phyloP scores from a whole-genome alignment of 2,888 invertebrate genomes.

The Calliphora vomitoria region DNA sequence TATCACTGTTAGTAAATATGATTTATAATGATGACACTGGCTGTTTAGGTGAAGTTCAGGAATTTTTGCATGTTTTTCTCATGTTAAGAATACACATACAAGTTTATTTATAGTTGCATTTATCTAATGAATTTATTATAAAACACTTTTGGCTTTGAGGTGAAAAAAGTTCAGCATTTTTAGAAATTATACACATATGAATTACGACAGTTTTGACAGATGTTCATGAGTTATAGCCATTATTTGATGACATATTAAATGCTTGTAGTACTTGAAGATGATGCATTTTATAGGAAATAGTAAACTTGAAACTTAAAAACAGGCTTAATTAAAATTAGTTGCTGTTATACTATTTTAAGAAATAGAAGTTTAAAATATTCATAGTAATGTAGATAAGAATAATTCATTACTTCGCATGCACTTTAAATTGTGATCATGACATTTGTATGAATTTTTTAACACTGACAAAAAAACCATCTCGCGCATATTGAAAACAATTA shows the following conservation, averaged over 20 bases:
- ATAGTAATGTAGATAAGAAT: too few species aligned
- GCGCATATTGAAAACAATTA: too few species aligned
- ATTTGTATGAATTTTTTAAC: too few species aligned
- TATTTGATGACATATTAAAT: neutral
- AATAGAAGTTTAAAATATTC: neutral
- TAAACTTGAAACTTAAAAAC: neutral
- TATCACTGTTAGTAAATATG: constrained; percentile 50
- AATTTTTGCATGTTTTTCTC: neutral
- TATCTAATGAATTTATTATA: too few species aligned
- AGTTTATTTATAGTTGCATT: constrained; percentile 16
- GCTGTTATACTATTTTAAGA: neutral
- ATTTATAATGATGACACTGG: constrained; percentile 55
- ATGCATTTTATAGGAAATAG: neutral
- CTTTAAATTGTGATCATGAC: too few species aligned
- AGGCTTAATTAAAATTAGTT: neutral
- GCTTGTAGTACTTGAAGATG: neutral
- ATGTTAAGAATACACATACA: constrained; percentile 1
- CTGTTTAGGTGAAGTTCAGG: constrained; percentile 23
- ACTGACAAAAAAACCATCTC: too few species aligned
- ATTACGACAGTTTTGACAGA: neutral
- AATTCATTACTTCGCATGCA: too few species aligned
- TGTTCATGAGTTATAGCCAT: constrained; percentile 27
- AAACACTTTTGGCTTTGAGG: neutral
- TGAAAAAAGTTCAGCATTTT: neutral
- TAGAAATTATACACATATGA: neutral